Evolutionary conservation across 2,888 invertebrate genomes (phyloP).

Genomic region (Caenorhabditis virilis): DNA sequence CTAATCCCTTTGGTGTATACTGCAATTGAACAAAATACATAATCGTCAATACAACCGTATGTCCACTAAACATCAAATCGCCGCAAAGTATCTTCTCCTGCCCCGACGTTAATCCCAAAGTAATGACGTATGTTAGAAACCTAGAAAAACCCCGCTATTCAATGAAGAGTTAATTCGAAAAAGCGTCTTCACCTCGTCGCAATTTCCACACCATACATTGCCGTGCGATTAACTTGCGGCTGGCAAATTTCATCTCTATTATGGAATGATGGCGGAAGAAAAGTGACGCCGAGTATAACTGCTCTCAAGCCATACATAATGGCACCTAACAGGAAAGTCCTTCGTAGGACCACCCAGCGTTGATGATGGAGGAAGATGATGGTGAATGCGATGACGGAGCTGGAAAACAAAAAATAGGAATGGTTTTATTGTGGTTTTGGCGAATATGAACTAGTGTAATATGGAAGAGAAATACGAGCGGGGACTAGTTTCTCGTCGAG

Average conservation of each 20-base stretch:
- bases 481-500: too few species aligned
- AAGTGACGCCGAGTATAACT: conserved; percentile 57
- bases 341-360: conserved; percentile 62
- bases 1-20: conserved; percentile 63
- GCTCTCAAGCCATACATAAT: conserved; percentile 59
- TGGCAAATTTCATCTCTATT: conserved; percentile 65
- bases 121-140: conserved; percentile 67
- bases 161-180: too few species aligned
- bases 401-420: conserved; percentile 51
- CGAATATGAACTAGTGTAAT: background rate
- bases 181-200: conserved; percentile 43
- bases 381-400: conserved; percentile 63
- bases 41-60: conserved; percentile 66
- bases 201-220: conserved; percentile 66
- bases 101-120: conserved; percentile 65
- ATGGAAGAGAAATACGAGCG: too few species aligned
- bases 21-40: conserved; percentile 67
- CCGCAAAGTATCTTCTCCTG: conserved; percentile 68
- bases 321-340: conserved; percentile 64
- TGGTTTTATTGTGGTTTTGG: background rate
- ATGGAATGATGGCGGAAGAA: conserved; percentile 66
- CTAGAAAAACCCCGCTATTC: too few species aligned
- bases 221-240: conserved; percentile 64
- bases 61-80: conserved; percentile 67
- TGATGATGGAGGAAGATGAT: conserved; percentile 64